These are phyloP conservation scores for Tupiocoris notatus DNA, from an alignment of 2,888 invertebrate genomes.

Conservation along the genomic window DNA sequence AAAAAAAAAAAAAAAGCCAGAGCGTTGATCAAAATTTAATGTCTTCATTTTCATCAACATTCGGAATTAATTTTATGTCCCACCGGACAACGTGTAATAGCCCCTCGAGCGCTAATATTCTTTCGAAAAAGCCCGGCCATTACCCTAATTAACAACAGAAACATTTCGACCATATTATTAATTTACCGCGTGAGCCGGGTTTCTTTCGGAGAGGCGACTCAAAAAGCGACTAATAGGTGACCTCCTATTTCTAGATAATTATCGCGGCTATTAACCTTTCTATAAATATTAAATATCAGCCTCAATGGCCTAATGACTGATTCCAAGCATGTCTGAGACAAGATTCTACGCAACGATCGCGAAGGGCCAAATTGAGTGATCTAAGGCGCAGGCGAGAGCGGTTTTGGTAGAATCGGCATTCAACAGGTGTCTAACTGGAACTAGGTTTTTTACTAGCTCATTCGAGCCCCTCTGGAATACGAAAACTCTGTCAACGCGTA, in stretches of 20 bases:
- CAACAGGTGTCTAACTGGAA: not conserved
- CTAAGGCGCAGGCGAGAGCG: not conserved
- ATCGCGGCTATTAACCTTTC: conserved; percentile 34
- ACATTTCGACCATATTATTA: too few species aligned
- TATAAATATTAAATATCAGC: conserved; percentile 31
- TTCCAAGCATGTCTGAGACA: conserved; percentile 8
- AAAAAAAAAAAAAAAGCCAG: too few species aligned
- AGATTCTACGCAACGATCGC: not conserved
- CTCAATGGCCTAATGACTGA: conserved; percentile 10
- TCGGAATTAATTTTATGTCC: not conserved
- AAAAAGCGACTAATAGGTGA: not conserved
- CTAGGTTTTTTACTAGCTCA: not conserved
- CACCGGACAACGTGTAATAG: not conserved
- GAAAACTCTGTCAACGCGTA: not conserved
- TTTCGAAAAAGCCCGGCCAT: too few species aligned
- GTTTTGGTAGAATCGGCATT: not conserved
- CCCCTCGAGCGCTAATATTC: too few species aligned
- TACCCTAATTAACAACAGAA: too few species aligned
- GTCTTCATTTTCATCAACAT: not conserved
- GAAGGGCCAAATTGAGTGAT: not conserved
- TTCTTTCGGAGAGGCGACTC: too few species aligned
- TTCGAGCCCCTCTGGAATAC: not conserved
- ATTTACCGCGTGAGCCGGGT: too few species aligned
- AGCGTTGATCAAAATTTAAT: not conserved
- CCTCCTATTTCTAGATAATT: conserved; percentile 31